Percentiles rank a stretch among this genome's conserved stretches.
Conservation (phyloP, 2,113 vertebrate species). For the Poeciliopsis prolifica region DNA sequence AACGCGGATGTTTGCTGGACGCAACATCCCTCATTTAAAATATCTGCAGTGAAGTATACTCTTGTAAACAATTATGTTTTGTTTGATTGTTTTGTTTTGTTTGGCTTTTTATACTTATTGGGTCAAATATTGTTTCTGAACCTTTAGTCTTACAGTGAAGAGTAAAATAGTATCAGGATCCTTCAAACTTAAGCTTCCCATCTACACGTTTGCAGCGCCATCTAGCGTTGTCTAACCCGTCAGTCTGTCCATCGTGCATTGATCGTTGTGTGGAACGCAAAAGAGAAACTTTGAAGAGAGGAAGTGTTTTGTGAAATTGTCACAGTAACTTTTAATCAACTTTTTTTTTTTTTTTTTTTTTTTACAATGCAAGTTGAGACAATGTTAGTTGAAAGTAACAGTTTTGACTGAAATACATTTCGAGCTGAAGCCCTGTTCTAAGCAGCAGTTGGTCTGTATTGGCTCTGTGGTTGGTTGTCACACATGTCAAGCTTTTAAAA, state of each 20-base stretch:
- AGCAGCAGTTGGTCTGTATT: background rate
- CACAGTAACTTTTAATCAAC: background rate
- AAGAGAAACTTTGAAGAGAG: background rate
- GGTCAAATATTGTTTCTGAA: background rate
- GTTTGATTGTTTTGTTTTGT: no score
- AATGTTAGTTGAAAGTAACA: background rate
- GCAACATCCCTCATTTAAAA: no score
- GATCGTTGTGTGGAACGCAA: background rate
- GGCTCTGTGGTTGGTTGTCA: no score
- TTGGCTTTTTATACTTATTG: background rate
- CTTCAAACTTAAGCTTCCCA: constrained; percentile 22
- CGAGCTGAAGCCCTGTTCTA: background rate
- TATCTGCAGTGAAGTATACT: no score
- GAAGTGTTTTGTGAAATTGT: no score
- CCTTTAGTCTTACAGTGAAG: background rate
- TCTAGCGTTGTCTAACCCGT: constrained; percentile 34
- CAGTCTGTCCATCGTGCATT: background rate
- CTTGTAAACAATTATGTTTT: no score
- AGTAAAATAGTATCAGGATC: background rate
- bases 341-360: no score
- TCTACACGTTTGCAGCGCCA: constrained; percentile 48
- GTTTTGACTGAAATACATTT: background rate
- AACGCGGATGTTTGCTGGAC: no score
- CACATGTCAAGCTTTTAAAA: no score
- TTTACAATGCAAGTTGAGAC: background rate